A percentile compares a stretch with the other conserved stretches of the same genome.
These are phyloP conservation scores for Scytalopus superciliaris DNA, from an alignment of 2,113 vertebrate species.

Conservation along the genomic window DNA sequence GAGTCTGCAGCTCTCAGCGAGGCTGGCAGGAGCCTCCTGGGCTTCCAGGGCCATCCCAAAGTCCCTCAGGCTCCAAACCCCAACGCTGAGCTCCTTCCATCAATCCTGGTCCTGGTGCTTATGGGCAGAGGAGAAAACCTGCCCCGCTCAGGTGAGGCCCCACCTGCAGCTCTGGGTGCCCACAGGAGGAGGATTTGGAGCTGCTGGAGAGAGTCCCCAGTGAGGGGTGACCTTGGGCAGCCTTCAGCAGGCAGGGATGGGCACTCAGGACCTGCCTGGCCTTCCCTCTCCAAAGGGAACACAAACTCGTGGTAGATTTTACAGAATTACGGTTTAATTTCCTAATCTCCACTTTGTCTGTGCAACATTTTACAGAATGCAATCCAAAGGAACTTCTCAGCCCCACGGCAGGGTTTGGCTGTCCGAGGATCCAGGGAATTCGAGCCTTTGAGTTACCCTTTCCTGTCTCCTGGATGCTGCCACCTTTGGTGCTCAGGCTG, in stretches of 20 bases:
- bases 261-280: too few species aligned
- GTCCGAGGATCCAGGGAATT: not conserved
- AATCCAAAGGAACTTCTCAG: not conserved
- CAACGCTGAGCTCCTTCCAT: not conserved
- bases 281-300: not conserved
- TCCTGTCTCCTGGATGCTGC: not conserved
- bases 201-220: not conserved
- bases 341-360: not conserved
- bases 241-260: not conserved
- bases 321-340: slow-evolving; percentile 1
- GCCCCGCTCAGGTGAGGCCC: not conserved
- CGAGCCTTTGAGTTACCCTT: not conserved
- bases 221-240: not conserved
- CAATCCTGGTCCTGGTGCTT: not conserved
- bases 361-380: not conserved
- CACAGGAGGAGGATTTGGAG: not conserved
- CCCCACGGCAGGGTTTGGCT: not conserved
- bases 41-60: not conserved
- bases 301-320: not conserved
- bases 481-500: not conserved
- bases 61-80: not conserved
- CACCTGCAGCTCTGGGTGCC: not conserved
- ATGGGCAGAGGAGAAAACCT: not conserved
- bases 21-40: not conserved
- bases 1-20: not conserved